Percentiles rank a stretch among this genome's conserved stretches.
Evolutionary conservation across 2,888 invertebrate genomes (phyloP).

Genomic region (Limnephilus marmoratus): DNA sequence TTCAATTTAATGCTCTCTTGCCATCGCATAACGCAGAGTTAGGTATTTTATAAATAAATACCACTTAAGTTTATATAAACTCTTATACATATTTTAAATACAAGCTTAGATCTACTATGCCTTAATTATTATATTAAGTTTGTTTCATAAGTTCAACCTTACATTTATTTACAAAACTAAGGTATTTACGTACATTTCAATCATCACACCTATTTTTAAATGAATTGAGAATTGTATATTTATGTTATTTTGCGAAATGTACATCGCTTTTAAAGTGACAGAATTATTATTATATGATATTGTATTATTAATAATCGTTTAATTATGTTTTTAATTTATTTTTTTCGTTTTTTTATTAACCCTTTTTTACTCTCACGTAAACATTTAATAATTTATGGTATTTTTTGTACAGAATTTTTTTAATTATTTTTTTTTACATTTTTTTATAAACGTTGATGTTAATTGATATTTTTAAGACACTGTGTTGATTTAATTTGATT

Average conservation of each 20-base stretch:
- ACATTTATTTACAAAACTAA: background rate
- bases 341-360: conserved; percentile 25
- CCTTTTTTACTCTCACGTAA: background rate
- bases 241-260: background rate
- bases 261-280: background rate
- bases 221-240: background rate
- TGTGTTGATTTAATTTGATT: background rate
- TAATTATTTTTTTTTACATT: background rate
- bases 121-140: background rate
- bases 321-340: conserved; percentile 28
- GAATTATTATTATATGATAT: background rate
- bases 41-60: background rate
- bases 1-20: conserved; percentile 16
- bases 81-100: background rate
- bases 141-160: background rate
- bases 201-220: background rate
- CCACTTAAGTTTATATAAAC: background rate
- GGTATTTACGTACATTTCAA: background rate
- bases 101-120: background rate
- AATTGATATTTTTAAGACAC: background rate
- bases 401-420: conserved; percentile 32
- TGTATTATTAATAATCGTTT: background rate
- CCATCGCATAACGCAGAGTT: conserved; percentile 29
- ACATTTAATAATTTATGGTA: background rate
- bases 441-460: conserved; percentile 26